Evolutionary conservation across 2,888 invertebrate genomes (phyloP).

Genomic region (Loripinus fragilis): DNA sequence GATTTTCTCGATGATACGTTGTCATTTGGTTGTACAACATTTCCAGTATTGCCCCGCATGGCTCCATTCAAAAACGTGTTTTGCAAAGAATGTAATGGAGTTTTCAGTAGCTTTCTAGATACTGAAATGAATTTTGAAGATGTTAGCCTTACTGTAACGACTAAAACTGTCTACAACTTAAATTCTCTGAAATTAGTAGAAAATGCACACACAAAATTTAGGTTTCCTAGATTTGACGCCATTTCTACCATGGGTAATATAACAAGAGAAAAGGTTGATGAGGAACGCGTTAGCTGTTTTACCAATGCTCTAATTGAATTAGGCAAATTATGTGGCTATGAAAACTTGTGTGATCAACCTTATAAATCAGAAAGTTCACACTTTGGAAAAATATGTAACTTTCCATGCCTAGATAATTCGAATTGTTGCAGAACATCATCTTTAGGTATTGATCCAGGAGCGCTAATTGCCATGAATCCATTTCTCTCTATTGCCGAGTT

Average conservation of each 20-base stretch:
- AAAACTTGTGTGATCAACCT: background rate
- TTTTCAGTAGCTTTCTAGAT: too few relatives aligned
- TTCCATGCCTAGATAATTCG: background rate
- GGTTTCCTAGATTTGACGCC: too few relatives aligned
- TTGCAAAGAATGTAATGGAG: slow-evolving; percentile 1
- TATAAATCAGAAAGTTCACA: background rate
- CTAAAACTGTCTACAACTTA: too few relatives aligned
- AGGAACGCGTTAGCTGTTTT: too few relatives aligned
- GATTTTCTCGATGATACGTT: too few relatives aligned
- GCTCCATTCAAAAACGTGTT: background rate
- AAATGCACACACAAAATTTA: too few relatives aligned
- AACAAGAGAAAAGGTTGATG: too few relatives aligned
- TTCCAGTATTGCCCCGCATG: background rate
- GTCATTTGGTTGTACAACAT: background rate
- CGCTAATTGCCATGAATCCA: background rate
- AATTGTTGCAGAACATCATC: background rate
- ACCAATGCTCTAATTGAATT: background rate
- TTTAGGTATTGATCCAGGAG: background rate
- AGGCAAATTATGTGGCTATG: background rate
- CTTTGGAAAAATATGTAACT: background rate
- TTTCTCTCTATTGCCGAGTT: background rate
- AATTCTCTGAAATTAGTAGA: too few relatives aligned
- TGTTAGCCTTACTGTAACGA: too few relatives aligned
- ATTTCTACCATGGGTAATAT: too few relatives aligned
- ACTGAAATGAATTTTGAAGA: too few relatives aligned